phyloP scores from a whole-genome alignment of 2,797 vertebrate genomes.

The Euthynnus affinis region DNA sequence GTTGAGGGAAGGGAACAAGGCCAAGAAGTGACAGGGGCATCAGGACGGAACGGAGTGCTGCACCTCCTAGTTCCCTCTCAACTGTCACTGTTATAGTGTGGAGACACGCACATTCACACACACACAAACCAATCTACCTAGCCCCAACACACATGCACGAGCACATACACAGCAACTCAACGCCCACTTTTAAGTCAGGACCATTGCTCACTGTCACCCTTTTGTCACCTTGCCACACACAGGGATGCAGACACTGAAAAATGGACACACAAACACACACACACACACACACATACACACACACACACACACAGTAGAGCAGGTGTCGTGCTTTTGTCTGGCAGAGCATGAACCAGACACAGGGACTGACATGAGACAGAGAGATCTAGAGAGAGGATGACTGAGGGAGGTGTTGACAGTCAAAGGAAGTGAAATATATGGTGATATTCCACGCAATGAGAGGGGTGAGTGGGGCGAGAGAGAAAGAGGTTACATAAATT shows the following conservation, averaged over 20 bases:
- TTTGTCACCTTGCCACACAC: constrained; percentile 66
- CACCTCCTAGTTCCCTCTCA: constrained; percentile 68
- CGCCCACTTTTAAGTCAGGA: constrained; percentile 66
- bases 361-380: constrained; percentile 69
- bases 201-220: constrained; percentile 77
- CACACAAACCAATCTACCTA: constrained; percentile 18
- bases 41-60: constrained; percentile 78
- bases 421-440: constrained; percentile 47
- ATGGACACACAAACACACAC: constrained; percentile 53
- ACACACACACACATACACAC: constrained; percentile 40
- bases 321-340: constrained; percentile 77
- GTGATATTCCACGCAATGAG: constrained; percentile 43
- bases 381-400: constrained; percentile 35
- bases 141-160: constrained; percentile 24
- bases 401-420: constrained; percentile 61
- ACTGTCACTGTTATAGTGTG: constrained; percentile 78
- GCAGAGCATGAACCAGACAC: constrained; percentile 79
- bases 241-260: constrained; percentile 45
- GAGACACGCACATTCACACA: constrained; percentile 39
- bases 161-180: constrained; percentile 45
- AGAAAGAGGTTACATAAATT: constrained; percentile 40
- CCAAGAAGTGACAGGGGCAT: constrained; percentile 85
- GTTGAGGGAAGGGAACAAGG: constrained; percentile 84
- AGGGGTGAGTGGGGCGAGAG: constrained; percentile 31
- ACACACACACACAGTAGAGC: constrained; percentile 38